phyloP scores from a whole-genome alignment of 92 coral and sea anemone species.

The Paragorgia papillata region DNA sequence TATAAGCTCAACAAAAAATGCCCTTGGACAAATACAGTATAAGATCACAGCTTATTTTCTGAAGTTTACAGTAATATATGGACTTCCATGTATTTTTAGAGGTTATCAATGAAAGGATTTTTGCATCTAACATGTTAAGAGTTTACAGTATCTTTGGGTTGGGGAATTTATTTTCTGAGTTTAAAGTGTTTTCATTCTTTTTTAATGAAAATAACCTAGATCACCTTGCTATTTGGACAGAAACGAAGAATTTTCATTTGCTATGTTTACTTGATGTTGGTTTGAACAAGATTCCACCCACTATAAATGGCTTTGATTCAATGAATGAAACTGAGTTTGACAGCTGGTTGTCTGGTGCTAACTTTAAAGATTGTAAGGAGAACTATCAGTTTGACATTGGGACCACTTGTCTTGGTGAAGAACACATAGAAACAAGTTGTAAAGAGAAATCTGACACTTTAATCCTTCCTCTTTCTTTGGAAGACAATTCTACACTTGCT shows the following conservation, averaged over 20 bases:
- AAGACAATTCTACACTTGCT: slow-evolving; percentile 34
- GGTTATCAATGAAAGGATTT: no score
- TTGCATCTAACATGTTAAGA: no score
- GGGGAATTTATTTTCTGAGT: background rate
- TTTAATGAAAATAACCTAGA: background rate
- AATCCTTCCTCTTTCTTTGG: slow-evolving; percentile 13
- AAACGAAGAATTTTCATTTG: slow-evolving; percentile 4
- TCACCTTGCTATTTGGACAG: slow-evolving; percentile 6
- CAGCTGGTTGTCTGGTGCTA: slow-evolving; percentile 17
- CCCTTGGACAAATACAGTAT: no score
- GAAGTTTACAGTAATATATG: no score
- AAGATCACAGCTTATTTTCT: no score
- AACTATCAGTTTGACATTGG: background rate
- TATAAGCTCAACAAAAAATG: no score
- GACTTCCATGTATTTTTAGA: no score
- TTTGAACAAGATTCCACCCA: slow-evolving; percentile 38
- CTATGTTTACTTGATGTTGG: slow-evolving; percentile 21
- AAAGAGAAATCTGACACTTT: background rate
- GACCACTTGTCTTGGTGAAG: background rate
- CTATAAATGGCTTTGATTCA: background rate
- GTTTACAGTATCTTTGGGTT: background rate
- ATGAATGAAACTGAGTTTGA: slow-evolving; percentile 41
- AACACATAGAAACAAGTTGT: background rate
- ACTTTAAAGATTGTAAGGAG: slow-evolving; percentile 17
- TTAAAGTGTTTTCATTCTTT: background rate